These are phyloP conservation scores for Ophioderma brevispina DNA, from an alignment of 35 echinoderm and acorn worm species.

Conservation along the genomic window DNA sequence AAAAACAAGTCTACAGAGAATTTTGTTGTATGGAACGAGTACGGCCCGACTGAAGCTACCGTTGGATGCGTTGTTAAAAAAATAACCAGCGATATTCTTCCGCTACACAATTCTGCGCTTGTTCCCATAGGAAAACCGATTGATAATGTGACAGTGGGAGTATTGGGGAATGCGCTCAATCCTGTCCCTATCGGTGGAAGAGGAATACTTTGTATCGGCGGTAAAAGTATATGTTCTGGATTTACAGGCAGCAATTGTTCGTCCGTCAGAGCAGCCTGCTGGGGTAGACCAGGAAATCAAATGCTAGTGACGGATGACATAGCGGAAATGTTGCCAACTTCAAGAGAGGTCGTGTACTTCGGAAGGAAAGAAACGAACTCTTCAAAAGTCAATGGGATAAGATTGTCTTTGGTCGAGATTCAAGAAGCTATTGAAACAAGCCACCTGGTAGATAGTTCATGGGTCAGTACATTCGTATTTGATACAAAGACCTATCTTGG, in stretches of 20 bases:
- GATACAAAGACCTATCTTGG: slow-evolving; percentile 1
- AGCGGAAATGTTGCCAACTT: not conserved
- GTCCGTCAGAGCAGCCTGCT: not conserved
- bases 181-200: not conserved
- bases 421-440: slow-evolving; percentile 15
- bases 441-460: not conserved
- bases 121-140: not conserved
- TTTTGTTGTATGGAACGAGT: slow-evolving; percentile 21
- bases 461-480: not conserved
- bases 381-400: slow-evolving; percentile 2
- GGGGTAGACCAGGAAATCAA: slow-evolving; percentile 5
- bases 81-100: not conserved
- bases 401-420: not conserved
- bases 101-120: slow-evolving; percentile 9
- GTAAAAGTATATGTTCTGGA: not conserved
- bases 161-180: not conserved
- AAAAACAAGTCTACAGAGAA: not conserved
- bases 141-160: slow-evolving; percentile 5
- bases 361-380: not conserved
- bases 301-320: slow-evolving; percentile 2
- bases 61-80: slow-evolving; percentile 7
- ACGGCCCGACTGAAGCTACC: slow-evolving; percentile 16
- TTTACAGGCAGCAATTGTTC: not conserved
- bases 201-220: not conserved
- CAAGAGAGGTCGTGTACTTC: not conserved